These are phyloP conservation scores for Polydrusus cervinus DNA, from an alignment of 2,888 invertebrate genomes.

Conservation along the genomic window DNA sequence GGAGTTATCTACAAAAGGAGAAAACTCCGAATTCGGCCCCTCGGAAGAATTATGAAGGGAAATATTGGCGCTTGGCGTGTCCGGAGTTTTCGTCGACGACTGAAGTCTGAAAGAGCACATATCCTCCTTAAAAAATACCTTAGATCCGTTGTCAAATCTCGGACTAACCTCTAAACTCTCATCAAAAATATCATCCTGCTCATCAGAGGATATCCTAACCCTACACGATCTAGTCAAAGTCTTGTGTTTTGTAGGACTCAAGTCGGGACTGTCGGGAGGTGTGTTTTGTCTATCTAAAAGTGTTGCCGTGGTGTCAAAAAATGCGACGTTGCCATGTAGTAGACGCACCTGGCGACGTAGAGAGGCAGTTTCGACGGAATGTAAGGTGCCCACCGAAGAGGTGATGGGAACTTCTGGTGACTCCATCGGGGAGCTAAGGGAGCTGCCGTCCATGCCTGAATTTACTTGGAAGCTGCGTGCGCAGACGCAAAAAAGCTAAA, in stretches of 20 bases:
- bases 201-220: conserved; percentile 47
- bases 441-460: conserved; percentile 85
- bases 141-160: conserved; percentile 12
- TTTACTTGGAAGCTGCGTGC: conserved; percentile 85
- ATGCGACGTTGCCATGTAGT: conserved; percentile 55
- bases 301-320: conserved; percentile 51
- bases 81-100: conserved; percentile 73
- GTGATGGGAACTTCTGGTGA: conserved; percentile 83
- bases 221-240: conserved; percentile 43
- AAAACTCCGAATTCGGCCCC: conserved; percentile 16
- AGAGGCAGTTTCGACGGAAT: conserved; percentile 77
- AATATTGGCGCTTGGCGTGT: conserved; percentile 81
- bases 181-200: conserved; percentile 41
- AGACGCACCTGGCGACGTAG: conserved; percentile 72
- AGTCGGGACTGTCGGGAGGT: conserved; percentile 31
- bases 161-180: conserved; percentile 21
- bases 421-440: conserved; percentile 88
- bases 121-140: conserved; percentile 14
- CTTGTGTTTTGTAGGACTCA: conserved; percentile 30
- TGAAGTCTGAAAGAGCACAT: not conserved
- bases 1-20: conserved; percentile 24
- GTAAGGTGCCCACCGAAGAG: conserved; percentile 79
- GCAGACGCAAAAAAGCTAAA: conserved; percentile 61
- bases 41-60: conserved; percentile 66
- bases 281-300: conserved; percentile 38